Conservation (phyloP, 1,140 invertebrate species). For the Scaptomyza hsui region DNA sequence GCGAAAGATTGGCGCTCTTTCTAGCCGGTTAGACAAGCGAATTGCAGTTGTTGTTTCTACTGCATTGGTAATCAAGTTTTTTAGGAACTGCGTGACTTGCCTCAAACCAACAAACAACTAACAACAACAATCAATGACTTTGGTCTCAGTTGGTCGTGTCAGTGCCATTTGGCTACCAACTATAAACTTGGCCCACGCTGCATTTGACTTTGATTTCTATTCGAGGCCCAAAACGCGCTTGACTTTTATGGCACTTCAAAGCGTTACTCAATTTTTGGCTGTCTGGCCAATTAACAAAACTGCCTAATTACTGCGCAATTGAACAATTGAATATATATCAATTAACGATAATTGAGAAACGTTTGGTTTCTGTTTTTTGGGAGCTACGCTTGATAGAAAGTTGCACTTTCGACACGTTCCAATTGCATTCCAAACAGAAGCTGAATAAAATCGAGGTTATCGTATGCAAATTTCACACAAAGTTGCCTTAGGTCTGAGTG, state of each 20-base stretch:
- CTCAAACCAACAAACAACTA: constrained; percentile 29
- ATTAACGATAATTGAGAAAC: constrained; percentile 54
- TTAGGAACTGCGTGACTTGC: constrained; percentile 76
- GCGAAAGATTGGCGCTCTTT: constrained; percentile 49
- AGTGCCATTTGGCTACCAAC: constrained; percentile 47
- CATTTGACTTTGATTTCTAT: constrained; percentile 43
- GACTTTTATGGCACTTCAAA: constrained; percentile 10
- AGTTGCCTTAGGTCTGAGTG: constrained; percentile 17
- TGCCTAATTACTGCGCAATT: constrained; percentile 70
- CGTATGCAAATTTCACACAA: constrained; percentile 55
- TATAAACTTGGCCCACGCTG: constrained; percentile 5
- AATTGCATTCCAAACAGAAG: constrained; percentile 33
- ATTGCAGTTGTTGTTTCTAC: constrained; percentile 46
- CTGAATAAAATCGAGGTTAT: constrained; percentile 6
- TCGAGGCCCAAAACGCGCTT: background rate
- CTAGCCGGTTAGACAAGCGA: constrained; percentile 59
- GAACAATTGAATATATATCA: constrained; percentile 65
- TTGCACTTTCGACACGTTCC: constrained; percentile 26
- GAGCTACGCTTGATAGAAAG: constrained; percentile 18
- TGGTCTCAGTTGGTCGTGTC: constrained; percentile 55
- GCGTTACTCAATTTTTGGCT: constrained; percentile 4
- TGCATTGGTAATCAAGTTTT: constrained; percentile 70
- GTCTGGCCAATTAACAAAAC: constrained; percentile 56
- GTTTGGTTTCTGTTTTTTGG: constrained; percentile 19
- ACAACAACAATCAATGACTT: constrained; percentile 18